Evolutionary conservation across 2,113 vertebrate genomes (phyloP).

Genomic region (Sprattus sprattus): DNA sequence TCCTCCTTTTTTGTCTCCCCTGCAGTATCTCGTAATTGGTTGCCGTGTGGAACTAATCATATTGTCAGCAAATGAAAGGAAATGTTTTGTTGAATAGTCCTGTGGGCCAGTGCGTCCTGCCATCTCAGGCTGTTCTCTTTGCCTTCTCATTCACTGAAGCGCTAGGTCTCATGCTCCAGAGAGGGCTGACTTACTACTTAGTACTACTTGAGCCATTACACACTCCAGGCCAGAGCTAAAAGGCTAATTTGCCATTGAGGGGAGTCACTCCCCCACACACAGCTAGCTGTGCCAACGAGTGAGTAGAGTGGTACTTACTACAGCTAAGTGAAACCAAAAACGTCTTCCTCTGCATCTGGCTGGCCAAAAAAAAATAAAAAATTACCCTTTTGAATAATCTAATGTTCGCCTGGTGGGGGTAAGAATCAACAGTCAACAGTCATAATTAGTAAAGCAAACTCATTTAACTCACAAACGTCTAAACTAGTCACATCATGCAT

Average conservation of each 20-base stretch:
- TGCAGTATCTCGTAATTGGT: conserved; percentile 37
- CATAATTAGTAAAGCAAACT: conserved; percentile 3
- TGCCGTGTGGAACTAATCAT: neutral
- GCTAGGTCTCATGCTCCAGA: conserved; percentile 52
- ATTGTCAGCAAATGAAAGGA: neutral
- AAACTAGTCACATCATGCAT: neutral
- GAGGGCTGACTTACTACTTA: conserved; percentile 64
- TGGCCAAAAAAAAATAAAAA: neutral
- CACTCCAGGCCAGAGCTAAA: conserved; percentile 64
- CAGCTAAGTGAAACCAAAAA: conserved; percentile 32
- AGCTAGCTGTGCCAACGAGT: conserved; percentile 51
- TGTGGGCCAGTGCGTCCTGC: neutral
- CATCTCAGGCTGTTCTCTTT: neutral
- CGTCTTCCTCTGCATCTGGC: neutral
- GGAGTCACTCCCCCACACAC: conserved; percentile 54
- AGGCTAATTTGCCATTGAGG: conserved; percentile 63
- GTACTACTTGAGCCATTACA: conserved; percentile 66
- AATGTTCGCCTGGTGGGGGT: neutral
- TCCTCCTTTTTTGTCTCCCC: conserved; percentile 11
- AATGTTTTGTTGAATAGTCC: conserved; percentile 36
- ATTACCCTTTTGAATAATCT: neutral
- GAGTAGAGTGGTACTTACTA: conserved; percentile 51
- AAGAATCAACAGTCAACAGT: neutral
- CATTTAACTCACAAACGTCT: neutral
- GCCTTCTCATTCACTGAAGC: neutral